phyloP scores from a whole-genome alignment of 2,113 vertebrate genomes.

The Ctenomys sociabilis region DNA sequence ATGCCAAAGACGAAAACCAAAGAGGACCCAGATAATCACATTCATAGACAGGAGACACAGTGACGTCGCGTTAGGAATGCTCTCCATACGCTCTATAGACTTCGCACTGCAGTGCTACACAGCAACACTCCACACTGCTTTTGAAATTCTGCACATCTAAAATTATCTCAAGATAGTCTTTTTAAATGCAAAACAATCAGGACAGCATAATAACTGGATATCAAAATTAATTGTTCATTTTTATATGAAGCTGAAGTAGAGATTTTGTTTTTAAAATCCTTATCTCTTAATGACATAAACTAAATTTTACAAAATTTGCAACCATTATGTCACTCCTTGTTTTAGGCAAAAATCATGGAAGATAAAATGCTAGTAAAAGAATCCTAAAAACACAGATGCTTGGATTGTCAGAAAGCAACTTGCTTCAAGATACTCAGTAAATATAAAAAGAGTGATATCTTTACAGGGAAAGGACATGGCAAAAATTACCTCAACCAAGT shows the following conservation, averaged over 20 bases:
- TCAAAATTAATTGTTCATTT: slow-evolving; percentile 17
- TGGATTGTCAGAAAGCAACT: background rate
- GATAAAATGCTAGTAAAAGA: background rate
- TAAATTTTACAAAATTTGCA: slow-evolving; percentile 25
- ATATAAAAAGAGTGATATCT: background rate
- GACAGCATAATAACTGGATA: background rate
- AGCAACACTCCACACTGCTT: background rate
- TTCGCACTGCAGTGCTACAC: background rate
- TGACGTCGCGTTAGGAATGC: background rate
- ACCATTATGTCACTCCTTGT: background rate
- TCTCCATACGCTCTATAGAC: background rate
- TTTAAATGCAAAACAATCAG: background rate
- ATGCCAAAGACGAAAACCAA: background rate
- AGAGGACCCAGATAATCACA: background rate
- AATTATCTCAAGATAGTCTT: slow-evolving; percentile 6
- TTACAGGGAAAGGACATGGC: background rate
- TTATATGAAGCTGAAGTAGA: background rate
- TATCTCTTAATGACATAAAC: background rate
- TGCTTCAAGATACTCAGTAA: background rate
- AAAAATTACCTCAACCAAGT: background rate
- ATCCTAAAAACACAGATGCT: background rate
- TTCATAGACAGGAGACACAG: background rate
- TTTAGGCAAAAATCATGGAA: slow-evolving; percentile 8
- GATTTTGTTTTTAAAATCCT: slow-evolving; percentile 42
- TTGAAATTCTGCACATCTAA: slow-evolving; percentile 39